Percentiles rank a stretch among this genome's conserved stretches.
Conservation (phyloP, 2,797 vertebrate genomes). For the Anomalospiza imberbis region DNA sequence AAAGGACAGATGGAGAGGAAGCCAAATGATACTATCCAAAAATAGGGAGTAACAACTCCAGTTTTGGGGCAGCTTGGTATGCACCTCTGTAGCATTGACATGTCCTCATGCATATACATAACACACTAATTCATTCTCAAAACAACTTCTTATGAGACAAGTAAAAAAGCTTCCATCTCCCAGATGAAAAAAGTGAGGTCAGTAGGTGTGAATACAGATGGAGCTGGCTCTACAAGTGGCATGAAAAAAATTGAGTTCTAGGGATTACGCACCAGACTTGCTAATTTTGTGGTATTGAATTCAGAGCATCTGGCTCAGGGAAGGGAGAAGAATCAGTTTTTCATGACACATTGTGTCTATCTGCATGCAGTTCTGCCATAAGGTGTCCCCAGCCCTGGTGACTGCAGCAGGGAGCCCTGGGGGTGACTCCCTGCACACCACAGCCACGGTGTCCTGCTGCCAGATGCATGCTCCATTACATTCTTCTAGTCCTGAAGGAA, state of each 20-base stretch:
- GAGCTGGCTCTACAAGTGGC: background rate
- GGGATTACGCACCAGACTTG: background rate
- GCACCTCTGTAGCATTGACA: background rate
- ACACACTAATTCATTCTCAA: background rate
- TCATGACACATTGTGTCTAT: background rate
- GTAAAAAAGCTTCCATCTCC: background rate
- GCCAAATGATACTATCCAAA: background rate
- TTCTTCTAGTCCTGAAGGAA: conserved; percentile 40
- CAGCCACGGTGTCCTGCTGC: background rate
- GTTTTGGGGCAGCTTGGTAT: background rate
- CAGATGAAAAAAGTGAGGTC: background rate
- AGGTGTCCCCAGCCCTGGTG: background rate
- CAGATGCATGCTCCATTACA: conserved; percentile 21
- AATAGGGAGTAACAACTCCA: background rate
- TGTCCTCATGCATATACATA: background rate
- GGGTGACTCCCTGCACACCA: background rate
- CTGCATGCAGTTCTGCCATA: background rate
- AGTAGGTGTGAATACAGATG: background rate
- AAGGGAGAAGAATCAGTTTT: background rate
- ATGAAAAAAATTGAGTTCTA: background rate
- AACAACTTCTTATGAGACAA: background rate
- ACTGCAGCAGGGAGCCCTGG: background rate
- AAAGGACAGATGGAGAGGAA: background rate
- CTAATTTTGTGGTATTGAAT: background rate
- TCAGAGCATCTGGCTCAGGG: background rate